Evolutionary conservation across 1,140 invertebrate species (phyloP).

Genomic region (Aporrectodea caliginosa): DNA sequence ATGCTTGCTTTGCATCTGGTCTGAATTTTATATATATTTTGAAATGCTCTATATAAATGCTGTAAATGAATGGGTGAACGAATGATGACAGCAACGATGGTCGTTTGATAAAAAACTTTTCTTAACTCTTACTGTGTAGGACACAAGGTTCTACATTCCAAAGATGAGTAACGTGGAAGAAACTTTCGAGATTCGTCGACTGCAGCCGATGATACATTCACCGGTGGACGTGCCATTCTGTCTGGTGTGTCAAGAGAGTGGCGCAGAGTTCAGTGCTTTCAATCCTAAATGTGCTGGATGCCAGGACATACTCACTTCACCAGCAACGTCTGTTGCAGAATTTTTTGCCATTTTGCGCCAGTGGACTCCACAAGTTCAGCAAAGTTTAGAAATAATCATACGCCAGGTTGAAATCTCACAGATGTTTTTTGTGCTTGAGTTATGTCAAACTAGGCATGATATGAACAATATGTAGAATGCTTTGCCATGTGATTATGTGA

Average conservation of each 20-base stretch:
- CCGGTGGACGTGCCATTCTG: not conserved
- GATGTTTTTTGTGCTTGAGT: not conserved
- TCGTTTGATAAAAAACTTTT: too few species aligned
- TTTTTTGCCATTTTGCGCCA: constrained; percentile 61
- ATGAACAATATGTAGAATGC: not conserved
- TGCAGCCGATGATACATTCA: not conserved
- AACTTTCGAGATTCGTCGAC: too few species aligned
- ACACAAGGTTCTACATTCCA: too few species aligned
- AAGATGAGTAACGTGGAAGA: too few species aligned
- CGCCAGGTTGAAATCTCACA: constrained; percentile 48
- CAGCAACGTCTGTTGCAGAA: constrained; percentile 52
- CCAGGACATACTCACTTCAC: not conserved
- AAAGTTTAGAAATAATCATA: constrained; percentile 56
- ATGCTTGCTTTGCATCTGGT: too few species aligned
- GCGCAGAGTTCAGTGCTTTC: not conserved
- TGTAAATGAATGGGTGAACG: too few species aligned
- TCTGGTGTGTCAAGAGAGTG: not conserved
- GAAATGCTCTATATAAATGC: too few species aligned
- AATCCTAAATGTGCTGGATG: not conserved
- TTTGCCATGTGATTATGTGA: not conserved
- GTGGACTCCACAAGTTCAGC: constrained; percentile 61
- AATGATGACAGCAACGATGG: too few species aligned
- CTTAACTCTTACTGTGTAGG: too few species aligned
- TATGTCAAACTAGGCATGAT: too few species aligned
- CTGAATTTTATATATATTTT: too few species aligned